phyloP scores from a whole-genome alignment of 2,797 vertebrate genomes.

The Rhinatrema bivittatum region DNA sequence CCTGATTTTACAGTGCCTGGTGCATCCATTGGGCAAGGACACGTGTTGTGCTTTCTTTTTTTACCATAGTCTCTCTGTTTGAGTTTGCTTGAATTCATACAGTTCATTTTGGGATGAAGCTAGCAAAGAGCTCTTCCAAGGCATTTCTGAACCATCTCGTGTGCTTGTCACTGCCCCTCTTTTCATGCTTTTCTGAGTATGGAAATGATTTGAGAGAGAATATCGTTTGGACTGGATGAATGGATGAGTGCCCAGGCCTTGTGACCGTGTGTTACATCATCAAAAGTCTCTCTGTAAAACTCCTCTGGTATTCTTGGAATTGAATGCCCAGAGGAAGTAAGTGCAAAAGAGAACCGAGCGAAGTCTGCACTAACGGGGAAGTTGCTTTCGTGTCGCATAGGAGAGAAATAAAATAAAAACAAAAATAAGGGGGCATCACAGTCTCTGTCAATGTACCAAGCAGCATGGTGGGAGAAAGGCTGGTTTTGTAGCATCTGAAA shows the following conservation, averaged over 20 bases:
- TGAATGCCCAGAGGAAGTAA: conserved; percentile 42
- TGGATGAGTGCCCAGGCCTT: conserved; percentile 54
- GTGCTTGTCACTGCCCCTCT: conserved; percentile 63
- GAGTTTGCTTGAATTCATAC: conserved; percentile 15
- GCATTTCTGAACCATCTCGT: conserved; percentile 62
- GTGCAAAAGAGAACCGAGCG: conserved; percentile 8
- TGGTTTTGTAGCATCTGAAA: no score
- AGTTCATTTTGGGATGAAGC: conserved; percentile 30
- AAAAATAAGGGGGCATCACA: not conserved
- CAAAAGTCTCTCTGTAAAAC: conserved; percentile 40
- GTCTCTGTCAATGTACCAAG: not conserved
- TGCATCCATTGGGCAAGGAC: not conserved
- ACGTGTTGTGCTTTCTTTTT: not conserved
- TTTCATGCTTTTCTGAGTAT: conserved; percentile 66
- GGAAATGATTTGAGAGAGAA: conserved; percentile 49
- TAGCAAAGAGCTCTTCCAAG: conserved; percentile 24
- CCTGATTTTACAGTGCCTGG: no score
- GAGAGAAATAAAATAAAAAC: no score
- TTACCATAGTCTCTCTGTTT: conserved; percentile 2
- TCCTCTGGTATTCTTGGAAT: conserved; percentile 58
- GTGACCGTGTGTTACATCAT: conserved; percentile 42
- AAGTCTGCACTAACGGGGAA: conserved; percentile 34
- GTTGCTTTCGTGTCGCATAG: conserved; percentile 28
- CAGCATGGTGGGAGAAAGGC: not conserved
- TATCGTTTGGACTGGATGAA: conserved; percentile 32